Conservation (phyloP, 2,797 vertebrate species). For the Centroberyx gerrardi region DNA sequence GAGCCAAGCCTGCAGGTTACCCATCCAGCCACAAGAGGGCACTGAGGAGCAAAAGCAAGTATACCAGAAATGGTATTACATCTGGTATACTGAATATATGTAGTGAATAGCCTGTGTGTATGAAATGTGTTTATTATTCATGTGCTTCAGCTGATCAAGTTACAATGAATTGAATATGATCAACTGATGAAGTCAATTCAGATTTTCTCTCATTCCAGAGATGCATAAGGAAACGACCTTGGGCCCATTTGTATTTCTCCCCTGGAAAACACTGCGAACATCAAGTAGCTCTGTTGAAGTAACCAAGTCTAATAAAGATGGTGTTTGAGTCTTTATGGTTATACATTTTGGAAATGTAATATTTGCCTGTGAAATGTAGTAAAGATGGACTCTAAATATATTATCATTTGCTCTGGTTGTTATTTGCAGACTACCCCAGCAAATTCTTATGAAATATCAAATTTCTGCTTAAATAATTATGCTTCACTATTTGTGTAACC, state of each 20-base stretch:
- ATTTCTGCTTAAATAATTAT: no score
- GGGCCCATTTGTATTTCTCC: constrained; percentile 51
- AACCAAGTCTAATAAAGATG: constrained; percentile 22
- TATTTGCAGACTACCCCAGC: no score
- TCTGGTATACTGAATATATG: neutral
- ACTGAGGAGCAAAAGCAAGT: constrained; percentile 15
- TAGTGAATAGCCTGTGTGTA: neutral
- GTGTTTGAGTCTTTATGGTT: neutral
- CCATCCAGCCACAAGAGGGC: constrained; percentile 50
- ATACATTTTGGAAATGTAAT: neutral
- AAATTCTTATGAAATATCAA: no score
- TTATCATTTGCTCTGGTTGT: no score
- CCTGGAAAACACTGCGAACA: neutral
- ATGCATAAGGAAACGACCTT: constrained; percentile 22
- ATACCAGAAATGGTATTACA: neutral
- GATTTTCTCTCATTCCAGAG: constrained; percentile 48
- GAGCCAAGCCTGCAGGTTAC: neutral
- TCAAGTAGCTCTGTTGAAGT: neutral
- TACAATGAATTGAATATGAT: no score
- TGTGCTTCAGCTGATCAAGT: no score
- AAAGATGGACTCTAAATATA: no score
- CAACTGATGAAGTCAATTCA: neutral
- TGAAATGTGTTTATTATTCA: no score
- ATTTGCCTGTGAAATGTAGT: neutral
- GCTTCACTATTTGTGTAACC: no score